Evolutionary conservation across 2,113 vertebrate species (phyloP).

Genomic region (Pelusios castaneus): DNA sequence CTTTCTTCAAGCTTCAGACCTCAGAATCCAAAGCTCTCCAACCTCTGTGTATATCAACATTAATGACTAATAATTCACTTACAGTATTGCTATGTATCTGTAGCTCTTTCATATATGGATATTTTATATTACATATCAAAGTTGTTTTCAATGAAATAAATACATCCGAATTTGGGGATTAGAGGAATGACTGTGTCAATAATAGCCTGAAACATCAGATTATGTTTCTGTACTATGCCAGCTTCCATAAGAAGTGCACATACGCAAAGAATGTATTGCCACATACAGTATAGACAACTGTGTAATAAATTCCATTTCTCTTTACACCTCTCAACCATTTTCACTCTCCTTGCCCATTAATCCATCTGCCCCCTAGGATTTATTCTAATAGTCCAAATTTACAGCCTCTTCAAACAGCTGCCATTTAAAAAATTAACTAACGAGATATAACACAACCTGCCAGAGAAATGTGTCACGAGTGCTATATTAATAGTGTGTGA

Average conservation of each 20-base stretch:
- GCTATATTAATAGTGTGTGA: neutral
- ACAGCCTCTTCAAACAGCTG: neutral
- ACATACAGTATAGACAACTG: neutral
- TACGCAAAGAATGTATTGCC: slow-evolving; percentile 16
- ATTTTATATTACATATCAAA: neutral
- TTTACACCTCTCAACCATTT: slow-evolving; percentile 10
- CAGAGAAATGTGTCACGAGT: neutral
- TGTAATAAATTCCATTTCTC: neutral
- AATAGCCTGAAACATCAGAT: slow-evolving; percentile 53
- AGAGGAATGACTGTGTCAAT: slow-evolving; percentile 44
- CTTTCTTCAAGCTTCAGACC: neutral
- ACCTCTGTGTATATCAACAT: neutral
- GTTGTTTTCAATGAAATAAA: neutral
- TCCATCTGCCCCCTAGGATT: neutral
- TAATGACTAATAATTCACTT: neutral
- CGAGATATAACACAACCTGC: neutral
- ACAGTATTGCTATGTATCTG: neutral
- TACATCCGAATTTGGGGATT: slow-evolving; percentile 24
- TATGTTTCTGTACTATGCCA: slow-evolving; percentile 52
- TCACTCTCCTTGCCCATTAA: slow-evolving; percentile 2
- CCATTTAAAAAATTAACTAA: neutral
- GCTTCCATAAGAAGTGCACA: slow-evolving; percentile 33
- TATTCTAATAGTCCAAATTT: neutral
- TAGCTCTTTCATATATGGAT: neutral
- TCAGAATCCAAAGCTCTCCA: neutral